Conservation (phyloP, 2,888 invertebrate species). For the Aleiodes leptofemur region DNA sequence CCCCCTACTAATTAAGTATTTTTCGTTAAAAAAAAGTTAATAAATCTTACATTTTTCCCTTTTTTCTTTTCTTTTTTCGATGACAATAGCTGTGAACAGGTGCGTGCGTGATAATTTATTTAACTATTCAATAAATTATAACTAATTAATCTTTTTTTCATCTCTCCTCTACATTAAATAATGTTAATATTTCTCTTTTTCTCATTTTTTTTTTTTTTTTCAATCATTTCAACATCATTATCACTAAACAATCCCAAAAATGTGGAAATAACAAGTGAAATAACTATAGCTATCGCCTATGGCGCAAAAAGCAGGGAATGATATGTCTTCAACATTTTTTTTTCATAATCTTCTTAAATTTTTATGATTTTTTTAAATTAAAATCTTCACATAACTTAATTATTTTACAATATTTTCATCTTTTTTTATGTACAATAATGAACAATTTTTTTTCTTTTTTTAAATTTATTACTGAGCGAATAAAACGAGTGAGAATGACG, state of each 20-base stretch:
- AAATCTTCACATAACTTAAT: slow-evolving; percentile 16
- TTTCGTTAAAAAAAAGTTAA: no score
- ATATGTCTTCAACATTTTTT: slow-evolving; percentile 40
- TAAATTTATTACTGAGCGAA: slow-evolving; percentile 36
- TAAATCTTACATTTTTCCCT: no score
- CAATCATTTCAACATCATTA: slow-evolving; percentile 28
- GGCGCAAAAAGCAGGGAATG: slow-evolving; percentile 47
- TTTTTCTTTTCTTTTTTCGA: no score
- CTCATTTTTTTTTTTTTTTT: neutral
- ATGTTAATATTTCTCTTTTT: slow-evolving; percentile 1
- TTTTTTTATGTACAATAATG: slow-evolving; percentile 41
- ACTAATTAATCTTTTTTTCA: slow-evolving; percentile 28
- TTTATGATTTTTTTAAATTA: neutral
- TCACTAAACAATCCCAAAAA: slow-evolving; percentile 26
- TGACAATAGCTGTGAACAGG: slow-evolving; percentile 34
- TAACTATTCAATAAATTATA: slow-evolving; percentile 31
- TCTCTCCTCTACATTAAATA: slow-evolving; percentile 9
- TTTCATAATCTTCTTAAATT: neutral
- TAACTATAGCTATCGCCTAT: slow-evolving; percentile 43
- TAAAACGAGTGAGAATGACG: slow-evolving; percentile 10
- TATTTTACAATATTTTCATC: slow-evolving; percentile 39
- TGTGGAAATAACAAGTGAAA: slow-evolving; percentile 40
- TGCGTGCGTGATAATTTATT: slow-evolving; percentile 35
- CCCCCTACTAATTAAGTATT: no score
- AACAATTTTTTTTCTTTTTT: slow-evolving; percentile 9